A percentile compares a stretch with the other conserved stretches of the same genome.
phyloP scores from a whole-genome alignment of 1,140 invertebrate species.

The Brachionus manjavacas region DNA sequence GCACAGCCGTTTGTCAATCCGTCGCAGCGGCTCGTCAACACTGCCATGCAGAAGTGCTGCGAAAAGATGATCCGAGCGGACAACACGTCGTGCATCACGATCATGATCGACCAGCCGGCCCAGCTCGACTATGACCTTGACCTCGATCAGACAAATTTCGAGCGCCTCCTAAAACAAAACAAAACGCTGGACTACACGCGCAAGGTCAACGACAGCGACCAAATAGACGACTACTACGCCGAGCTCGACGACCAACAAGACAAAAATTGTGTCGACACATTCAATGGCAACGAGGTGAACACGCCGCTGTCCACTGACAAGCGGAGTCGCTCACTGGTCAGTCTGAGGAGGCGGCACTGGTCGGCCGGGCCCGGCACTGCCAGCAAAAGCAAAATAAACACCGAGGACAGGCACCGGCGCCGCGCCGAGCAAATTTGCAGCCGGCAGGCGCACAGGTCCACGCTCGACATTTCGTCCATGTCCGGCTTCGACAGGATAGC shows the following conservation, averaged over 20 bases:
- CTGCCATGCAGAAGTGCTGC: constrained; percentile 67
- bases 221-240: not conserved
- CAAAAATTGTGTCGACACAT: no score
- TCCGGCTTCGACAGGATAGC: not conserved
- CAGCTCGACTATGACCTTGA: not conserved
- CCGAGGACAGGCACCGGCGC: not conserved
- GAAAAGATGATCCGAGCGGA: constrained; percentile 79
- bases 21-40: constrained; percentile 79
- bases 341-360: constrained; percentile 26
- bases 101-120: constrained; percentile 81
- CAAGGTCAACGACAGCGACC: not conserved
- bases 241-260: not conserved
- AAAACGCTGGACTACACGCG: not conserved
- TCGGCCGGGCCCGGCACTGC: not conserved
- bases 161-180: not conserved
- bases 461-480: not conserved
- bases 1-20: constrained; percentile 64
- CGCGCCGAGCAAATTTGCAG: not conserved
- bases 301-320: constrained; percentile 10
- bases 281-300: not conserved
- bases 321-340: constrained; percentile 20
- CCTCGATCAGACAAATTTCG: not conserved
- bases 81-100: constrained; percentile 86
- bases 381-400: not conserved
- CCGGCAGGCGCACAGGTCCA: not conserved